Evolutionary conservation across 2,797 vertebrate species (phyloP).

Genomic region (Alectoris magna): DNA sequence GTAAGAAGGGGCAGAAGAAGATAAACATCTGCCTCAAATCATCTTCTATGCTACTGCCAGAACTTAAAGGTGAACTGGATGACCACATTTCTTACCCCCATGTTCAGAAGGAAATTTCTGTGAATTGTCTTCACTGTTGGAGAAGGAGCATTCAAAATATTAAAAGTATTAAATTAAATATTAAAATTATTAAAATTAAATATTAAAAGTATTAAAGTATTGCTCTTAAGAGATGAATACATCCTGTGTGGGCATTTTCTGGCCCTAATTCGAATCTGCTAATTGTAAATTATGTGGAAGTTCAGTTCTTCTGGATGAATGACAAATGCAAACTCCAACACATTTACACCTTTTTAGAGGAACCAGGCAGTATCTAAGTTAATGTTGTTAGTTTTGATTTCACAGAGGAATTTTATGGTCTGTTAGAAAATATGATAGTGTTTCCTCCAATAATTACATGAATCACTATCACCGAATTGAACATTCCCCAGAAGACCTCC

Average conservation of each 20-base stretch:
- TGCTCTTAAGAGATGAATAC: neutral
- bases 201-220: neutral
- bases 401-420: neutral
- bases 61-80: neutral
- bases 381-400: neutral
- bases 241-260: neutral
- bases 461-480: neutral
- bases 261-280: neutral
- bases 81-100: neutral
- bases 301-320: neutral
- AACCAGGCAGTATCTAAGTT: neutral
- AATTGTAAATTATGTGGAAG: neutral
- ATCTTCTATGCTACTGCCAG: neutral
- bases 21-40: rapidly evolving
- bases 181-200: no score
- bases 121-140: neutral
- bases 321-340: neutral
- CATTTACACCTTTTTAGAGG: neutral
- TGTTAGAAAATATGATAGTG: neutral
- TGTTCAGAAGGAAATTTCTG: neutral
- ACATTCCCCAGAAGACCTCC: neutral
- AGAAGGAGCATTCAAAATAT: neutral
- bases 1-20: neutral
- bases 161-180: no score
- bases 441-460: neutral